Conservation (phyloP, 2,888 invertebrate genomes). For the Drosophila sordidapex region DNA sequence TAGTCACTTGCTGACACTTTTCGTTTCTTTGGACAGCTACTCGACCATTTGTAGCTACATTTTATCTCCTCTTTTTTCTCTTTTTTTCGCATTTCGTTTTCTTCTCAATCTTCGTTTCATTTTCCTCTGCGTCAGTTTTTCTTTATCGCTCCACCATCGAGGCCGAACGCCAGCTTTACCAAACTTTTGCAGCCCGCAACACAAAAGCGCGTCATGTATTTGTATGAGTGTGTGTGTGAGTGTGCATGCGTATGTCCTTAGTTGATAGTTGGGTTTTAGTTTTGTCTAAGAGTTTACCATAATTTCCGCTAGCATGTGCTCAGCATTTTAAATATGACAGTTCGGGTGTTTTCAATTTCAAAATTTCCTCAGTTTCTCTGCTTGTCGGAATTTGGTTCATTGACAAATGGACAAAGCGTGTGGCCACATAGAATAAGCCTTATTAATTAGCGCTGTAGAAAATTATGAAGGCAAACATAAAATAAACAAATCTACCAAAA, state of each 20-base stretch:
- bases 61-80: slow-evolving; percentile 56
- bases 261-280: slow-evolving; percentile 52
- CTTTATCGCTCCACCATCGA: slow-evolving; percentile 68
- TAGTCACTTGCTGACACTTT: slow-evolving; percentile 73
- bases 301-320: slow-evolving; percentile 52
- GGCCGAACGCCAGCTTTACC: slow-evolving; percentile 21
- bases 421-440: slow-evolving; percentile 40
- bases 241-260: slow-evolving; percentile 22
- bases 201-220: slow-evolving; percentile 15
- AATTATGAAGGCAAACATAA: slow-evolving; percentile 33
- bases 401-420: slow-evolving; percentile 26
- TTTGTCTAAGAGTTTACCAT: slow-evolving; percentile 61
- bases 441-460: slow-evolving; percentile 55
- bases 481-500: slow-evolving; percentile 18
- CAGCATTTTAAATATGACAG: slow-evolving; percentile 49
- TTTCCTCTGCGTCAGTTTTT: slow-evolving; percentile 57
- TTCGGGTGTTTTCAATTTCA: slow-evolving; percentile 43
- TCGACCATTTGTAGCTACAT: slow-evolving; percentile 59
- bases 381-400: slow-evolving; percentile 28
- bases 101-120: slow-evolving; percentile 25
- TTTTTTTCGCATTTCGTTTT: slow-evolving; percentile 10
- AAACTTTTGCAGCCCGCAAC: slow-evolving; percentile 31
- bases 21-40: slow-evolving; percentile 55
- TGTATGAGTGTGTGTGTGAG: slow-evolving; percentile 4
- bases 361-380: slow-evolving; percentile 18